A percentile compares a stretch with the other conserved stretches of the same genome.
Conservation (phyloP, 2,113 vertebrate species). For the Alligator mississippiensis region DNA sequence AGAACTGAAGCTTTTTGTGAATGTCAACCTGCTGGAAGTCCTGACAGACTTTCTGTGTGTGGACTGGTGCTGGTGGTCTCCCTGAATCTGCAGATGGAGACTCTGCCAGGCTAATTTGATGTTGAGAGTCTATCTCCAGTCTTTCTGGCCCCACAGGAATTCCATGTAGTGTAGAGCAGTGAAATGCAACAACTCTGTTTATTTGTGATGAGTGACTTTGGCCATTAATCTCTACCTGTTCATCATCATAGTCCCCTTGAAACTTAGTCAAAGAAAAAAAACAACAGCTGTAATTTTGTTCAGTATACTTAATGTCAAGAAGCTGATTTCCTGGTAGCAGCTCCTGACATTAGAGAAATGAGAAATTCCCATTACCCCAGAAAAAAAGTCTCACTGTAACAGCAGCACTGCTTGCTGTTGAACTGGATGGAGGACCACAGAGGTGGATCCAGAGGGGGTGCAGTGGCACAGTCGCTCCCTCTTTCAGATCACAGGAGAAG, state of each 20-base stretch:
- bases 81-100: not conserved
- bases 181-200: not conserved
- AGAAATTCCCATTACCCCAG: not conserved
- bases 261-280: not conserved
- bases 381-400: not conserved
- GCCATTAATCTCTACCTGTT: not conserved
- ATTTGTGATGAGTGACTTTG: not conserved
- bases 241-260: not conserved
- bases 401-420: not conserved
- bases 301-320: not conserved
- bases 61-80: not conserved
- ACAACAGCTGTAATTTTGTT: not conserved
- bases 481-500: no score
- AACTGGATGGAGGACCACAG: not conserved
- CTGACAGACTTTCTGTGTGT: not conserved
- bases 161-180: not conserved
- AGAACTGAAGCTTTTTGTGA: not conserved
- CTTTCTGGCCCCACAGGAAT: not conserved
- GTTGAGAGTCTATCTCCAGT: not conserved
- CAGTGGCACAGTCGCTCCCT: no score
- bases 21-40: not conserved
- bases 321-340: not conserved
- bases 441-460: no score
- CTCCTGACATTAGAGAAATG: not conserved
- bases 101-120: not conserved